phyloP scores from a whole-genome alignment of 1,140 invertebrate species.

The Drosophila willistoni region DNA sequence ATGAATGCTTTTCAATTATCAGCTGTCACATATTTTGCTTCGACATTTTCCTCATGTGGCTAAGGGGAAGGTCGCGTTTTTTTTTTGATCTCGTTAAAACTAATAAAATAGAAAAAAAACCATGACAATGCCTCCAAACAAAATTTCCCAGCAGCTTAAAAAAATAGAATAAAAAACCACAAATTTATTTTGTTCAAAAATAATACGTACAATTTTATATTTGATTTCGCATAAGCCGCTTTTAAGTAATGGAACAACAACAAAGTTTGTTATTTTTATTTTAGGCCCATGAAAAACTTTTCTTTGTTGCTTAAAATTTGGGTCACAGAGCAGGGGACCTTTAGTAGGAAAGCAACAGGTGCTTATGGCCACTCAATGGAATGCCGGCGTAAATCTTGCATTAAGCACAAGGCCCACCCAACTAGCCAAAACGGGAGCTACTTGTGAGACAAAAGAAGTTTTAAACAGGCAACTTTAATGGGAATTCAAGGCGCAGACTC shows the following conservation, averaged over 20 bases:
- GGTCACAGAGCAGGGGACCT: slow-evolving; percentile 26
- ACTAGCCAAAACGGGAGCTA: not conserved
- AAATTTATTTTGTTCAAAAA: slow-evolving; percentile 33
- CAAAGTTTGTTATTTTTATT: slow-evolving; percentile 33
- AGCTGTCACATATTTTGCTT: slow-evolving; percentile 59
- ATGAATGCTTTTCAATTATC: slow-evolving; percentile 70
- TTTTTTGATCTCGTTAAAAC: slow-evolving; percentile 25
- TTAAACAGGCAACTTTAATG: not conserved
- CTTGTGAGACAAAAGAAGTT: not conserved
- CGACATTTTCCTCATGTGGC: slow-evolving; percentile 62
- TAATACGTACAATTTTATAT: slow-evolving; percentile 31
- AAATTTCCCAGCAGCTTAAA: slow-evolving; percentile 37
- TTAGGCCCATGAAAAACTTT: slow-evolving; percentile 55
- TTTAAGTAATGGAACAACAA: slow-evolving; percentile 51
- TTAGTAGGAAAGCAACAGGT: slow-evolving; percentile 57
- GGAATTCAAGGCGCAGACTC: slow-evolving; percentile 53
- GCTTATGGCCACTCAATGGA: slow-evolving; percentile 65
- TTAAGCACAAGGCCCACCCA: slow-evolving; percentile 35
- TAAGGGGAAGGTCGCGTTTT: slow-evolving; percentile 11
- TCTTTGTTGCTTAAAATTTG: slow-evolving; percentile 37
- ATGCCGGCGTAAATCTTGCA: slow-evolving; percentile 79
- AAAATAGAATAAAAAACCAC: slow-evolving; percentile 34
- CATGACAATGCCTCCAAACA: slow-evolving; percentile 4
- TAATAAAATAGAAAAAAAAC: slow-evolving; percentile 33
- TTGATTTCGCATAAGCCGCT: slow-evolving; percentile 44